Evolutionary conservation across 2,113 vertebrate species (phyloP).

Genomic region (Rhagologus leucostigma): DNA sequence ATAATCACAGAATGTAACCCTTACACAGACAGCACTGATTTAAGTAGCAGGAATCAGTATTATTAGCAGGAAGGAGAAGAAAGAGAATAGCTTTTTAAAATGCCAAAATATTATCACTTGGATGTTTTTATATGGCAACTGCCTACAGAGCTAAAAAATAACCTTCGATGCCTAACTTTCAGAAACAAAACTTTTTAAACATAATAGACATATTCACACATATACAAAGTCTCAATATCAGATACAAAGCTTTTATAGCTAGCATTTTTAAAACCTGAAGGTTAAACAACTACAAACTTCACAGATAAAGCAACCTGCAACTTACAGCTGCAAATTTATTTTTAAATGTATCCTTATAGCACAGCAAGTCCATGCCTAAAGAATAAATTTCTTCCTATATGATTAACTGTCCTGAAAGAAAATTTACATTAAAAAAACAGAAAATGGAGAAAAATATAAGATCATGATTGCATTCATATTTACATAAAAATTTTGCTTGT

Average conservation of each 20-base stretch:
- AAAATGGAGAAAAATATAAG: neutral
- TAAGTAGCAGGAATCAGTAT: neutral
- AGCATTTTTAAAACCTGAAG: neutral
- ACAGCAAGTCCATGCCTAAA: neutral
- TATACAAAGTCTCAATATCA: neutral
- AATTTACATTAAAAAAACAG: neutral
- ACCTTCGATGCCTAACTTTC: neutral
- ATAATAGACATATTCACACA: neutral
- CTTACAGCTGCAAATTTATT: neutral
- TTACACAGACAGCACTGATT: slow-evolving; percentile 4
- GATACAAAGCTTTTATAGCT: neutral
- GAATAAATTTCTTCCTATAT: neutral
- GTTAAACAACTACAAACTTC: neutral
- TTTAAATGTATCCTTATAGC: neutral
- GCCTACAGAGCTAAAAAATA: neutral
- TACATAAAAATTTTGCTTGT: neutral
- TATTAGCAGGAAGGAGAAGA: neutral
- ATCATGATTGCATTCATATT: neutral
- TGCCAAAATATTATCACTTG: neutral
- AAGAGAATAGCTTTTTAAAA: slow-evolving; percentile 1
- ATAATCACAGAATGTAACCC: slow-evolving; percentile 6
- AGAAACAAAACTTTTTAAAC: neutral
- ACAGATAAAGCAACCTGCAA: neutral
- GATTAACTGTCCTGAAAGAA: neutral
- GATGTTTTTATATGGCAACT: neutral